phyloP scores from a whole-genome alignment of 1,140 invertebrate genomes.

The Dreissena polymorpha region DNA sequence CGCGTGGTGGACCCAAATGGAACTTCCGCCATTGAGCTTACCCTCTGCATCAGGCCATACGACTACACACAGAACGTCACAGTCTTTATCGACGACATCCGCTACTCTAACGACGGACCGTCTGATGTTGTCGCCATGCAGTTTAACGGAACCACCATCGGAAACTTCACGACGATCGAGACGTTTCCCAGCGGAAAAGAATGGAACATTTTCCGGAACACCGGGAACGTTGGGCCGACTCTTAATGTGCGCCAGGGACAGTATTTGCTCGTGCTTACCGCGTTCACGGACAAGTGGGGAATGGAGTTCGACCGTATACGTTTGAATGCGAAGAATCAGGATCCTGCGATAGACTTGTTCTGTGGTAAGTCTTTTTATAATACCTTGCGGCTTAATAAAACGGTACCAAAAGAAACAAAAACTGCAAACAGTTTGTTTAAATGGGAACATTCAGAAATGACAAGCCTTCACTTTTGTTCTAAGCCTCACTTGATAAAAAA shows the following conservation, averaged over 20 bases:
- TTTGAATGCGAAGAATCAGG: conserved; percentile 34
- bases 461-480: too few species aligned
- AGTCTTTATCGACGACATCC: conserved; percentile 24
- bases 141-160: conserved; percentile 24
- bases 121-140: conserved; percentile 7
- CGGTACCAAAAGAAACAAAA: too few species aligned
- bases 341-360: conserved; percentile 18
- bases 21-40: conserved; percentile 2
- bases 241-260: neutral
- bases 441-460: too few species aligned
- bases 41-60: conserved; percentile 17
- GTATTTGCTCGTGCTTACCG: conserved; percentile 3
- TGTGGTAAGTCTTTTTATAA: conserved; percentile 21
- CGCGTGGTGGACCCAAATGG: conserved; percentile 6
- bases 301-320: conserved; percentile 46
- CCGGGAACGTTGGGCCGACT: conserved; percentile 12
- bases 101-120: conserved; percentile 46
- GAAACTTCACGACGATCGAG: conserved; percentile 32
- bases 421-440: too few species aligned
- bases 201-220: conserved; percentile 38
- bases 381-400: too few species aligned
- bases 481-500: too few species aligned
- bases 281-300: conserved; percentile 38
- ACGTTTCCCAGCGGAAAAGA: conserved; percentile 34
- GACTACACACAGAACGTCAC: conserved; percentile 10